phyloP scores from a whole-genome alignment of 2,888 invertebrate genomes.

The Phyto melanocephala region DNA sequence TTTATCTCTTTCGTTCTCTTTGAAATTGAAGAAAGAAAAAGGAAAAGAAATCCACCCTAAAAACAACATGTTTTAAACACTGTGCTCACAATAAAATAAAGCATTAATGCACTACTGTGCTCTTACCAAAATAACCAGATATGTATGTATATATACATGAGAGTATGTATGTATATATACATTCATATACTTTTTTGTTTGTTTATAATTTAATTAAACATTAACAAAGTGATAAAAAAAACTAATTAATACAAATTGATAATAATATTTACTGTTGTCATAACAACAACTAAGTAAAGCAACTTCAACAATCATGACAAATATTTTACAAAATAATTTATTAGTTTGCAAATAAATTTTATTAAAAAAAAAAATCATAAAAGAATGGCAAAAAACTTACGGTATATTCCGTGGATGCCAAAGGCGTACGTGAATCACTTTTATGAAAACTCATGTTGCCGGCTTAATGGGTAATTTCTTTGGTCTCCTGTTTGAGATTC shows the following conservation, averaged over 20 bases:
- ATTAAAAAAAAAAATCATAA: background rate
- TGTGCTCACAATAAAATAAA: background rate
- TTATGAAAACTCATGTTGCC: conserved; percentile 78
- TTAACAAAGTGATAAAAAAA: background rate
- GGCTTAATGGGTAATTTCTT: background rate
- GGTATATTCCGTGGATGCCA: conserved; percentile 76
- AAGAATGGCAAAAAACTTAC: conserved; percentile 72
- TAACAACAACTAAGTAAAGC: conserved; percentile 29
- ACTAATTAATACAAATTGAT: conserved; percentile 28
- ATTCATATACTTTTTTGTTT: background rate
- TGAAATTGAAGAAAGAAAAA: background rate
- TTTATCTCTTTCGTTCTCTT: conserved; percentile 1
- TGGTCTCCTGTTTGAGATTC: conserved; percentile 15
- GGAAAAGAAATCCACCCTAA: background rate
- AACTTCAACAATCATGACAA: conserved; percentile 13
- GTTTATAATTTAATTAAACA: conserved; percentile 26
- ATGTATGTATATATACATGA: too few relatives aligned
- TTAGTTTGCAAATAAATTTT: background rate
- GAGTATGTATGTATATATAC: background rate
- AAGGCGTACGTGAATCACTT: conserved; percentile 78
- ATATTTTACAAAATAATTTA: background rate
- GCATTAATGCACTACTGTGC: background rate
- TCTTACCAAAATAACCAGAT: background rate
- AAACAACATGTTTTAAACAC: background rate
- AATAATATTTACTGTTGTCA: conserved; percentile 23